Conservation (phyloP, 2,113 vertebrate species). For the Vimba vimba region DNA sequence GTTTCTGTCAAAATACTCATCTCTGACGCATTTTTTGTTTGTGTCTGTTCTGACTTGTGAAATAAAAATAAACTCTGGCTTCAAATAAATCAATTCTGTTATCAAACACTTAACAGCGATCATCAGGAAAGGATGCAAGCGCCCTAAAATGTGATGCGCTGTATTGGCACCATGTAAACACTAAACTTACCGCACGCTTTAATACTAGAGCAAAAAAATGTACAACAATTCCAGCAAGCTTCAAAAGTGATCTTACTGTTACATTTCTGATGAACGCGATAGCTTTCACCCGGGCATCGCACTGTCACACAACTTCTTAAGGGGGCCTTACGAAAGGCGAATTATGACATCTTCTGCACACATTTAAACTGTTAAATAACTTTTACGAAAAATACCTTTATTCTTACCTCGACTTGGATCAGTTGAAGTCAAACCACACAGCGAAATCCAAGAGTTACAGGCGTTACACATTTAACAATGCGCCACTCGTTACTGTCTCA, state of each 20-base stretch:
- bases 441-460: constrained; percentile 26
- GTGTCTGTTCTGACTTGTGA: background rate
- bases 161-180: constrained; percentile 18
- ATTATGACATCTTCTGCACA: constrained; percentile 27
- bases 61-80: background rate
- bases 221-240: background rate
- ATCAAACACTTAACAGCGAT: constrained; percentile 11
- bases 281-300: background rate
- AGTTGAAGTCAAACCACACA: background rate
- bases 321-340: constrained; percentile 15
- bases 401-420: constrained; percentile 55
- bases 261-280: constrained; percentile 18
- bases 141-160: constrained; percentile 42
- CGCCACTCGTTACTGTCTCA: constrained; percentile 59
- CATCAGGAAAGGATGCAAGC: constrained; percentile 27
- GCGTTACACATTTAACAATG: constrained; percentile 59
- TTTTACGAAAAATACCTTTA: background rate
- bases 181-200: background rate
- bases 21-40: background rate
- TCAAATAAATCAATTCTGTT: background rate
- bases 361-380: background rate
- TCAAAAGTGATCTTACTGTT: background rate
- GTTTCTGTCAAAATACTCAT: background rate
- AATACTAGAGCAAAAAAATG: background rate
- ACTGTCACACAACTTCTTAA: constrained; percentile 54